These are phyloP conservation scores for Prietella phreatophila DNA, from an alignment of 2,113 vertebrate genomes.

Conservation along the genomic window DNA sequence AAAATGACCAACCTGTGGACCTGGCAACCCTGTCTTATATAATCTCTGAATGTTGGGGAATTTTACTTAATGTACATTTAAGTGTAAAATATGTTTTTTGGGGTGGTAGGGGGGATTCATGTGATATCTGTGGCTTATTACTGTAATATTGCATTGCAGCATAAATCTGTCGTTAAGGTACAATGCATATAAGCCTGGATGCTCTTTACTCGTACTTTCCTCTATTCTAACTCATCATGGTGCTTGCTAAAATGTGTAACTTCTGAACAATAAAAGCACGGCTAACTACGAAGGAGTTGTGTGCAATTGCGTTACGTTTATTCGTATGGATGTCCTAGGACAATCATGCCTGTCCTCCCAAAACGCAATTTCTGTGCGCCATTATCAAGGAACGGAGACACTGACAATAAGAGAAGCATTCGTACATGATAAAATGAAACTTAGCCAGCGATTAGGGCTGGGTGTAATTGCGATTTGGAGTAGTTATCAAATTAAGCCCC, in stretches of 20 bases:
- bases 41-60: background rate
- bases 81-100: background rate
- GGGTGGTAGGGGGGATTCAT: background rate
- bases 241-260: background rate
- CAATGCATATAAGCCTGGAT: background rate
- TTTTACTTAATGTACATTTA: background rate
- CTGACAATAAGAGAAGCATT: conserved; percentile 10
- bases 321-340: background rate
- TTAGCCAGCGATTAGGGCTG: conserved; percentile 41
- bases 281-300: background rate
- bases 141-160: background rate
- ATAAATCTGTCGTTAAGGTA: background rate
- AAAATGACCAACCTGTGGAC: background rate
- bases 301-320: background rate
- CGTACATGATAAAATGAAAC: conserved; percentile 38
- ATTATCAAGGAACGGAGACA: conserved; percentile 9
- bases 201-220: background rate
- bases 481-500: conserved; percentile 49
- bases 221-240: background rate
- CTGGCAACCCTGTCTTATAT: conserved; percentile 11
- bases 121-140: conserved; percentile 8
- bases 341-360: conserved; percentile 1
- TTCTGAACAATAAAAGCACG: conserved; percentile 17
- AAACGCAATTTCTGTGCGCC: conserved; percentile 10
- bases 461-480: conserved; percentile 45